phyloP scores from a whole-genome alignment of 2,113 vertebrate species.

The Dinomys branickii region DNA sequence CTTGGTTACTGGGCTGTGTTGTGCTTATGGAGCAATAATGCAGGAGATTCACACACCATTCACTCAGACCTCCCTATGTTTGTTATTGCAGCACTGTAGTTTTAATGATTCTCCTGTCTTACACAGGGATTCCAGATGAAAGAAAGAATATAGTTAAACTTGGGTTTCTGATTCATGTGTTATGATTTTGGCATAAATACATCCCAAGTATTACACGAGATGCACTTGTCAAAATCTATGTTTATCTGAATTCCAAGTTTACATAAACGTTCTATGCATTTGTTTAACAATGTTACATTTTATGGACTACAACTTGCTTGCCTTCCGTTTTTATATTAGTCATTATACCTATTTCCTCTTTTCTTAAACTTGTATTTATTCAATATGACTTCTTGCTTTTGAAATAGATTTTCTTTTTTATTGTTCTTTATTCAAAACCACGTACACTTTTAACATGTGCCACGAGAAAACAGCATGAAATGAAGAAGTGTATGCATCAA shows the following conservation, averaged over 20 bases:
- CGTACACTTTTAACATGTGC: background rate
- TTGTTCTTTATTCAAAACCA: background rate
- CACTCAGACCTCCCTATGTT: background rate
- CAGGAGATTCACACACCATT: background rate
- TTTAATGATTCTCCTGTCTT: background rate
- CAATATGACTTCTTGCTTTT: background rate
- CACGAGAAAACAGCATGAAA: background rate
- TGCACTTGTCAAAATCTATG: background rate
- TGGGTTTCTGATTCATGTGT: background rate
- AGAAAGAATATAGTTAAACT: background rate
- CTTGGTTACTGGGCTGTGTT: background rate
- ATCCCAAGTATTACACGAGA: background rate
- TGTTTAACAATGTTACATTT: background rate
- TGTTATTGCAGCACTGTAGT: background rate
- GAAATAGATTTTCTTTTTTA: background rate
- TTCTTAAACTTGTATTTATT: background rate
- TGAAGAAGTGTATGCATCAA: background rate
- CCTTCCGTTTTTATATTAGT: background rate
- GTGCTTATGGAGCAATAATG: background rate
- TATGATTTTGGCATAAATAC: background rate
- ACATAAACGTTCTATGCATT: background rate
- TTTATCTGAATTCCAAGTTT: background rate
- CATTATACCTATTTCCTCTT: background rate
- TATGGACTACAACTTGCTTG: background rate
- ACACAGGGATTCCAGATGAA: background rate